Evolutionary conservation across 2,888 invertebrate genomes (phyloP).

Genomic region (Pheosia tremula): DNA sequence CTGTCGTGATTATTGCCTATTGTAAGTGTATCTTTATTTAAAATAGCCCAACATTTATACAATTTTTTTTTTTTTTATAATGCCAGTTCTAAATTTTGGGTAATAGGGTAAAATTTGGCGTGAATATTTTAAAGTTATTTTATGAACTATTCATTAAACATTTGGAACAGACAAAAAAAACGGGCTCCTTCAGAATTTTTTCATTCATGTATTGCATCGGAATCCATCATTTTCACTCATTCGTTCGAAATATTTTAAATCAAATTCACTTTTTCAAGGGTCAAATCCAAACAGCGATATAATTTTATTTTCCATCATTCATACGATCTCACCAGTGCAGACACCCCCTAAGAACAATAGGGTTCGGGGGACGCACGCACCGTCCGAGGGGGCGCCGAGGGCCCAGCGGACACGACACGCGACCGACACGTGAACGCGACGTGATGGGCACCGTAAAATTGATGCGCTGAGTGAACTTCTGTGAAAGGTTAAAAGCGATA

Average conservation of each 20-base stretch:
- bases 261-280: background rate
- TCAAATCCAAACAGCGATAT: conserved; percentile 30
- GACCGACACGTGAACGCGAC: conserved; percentile 64
- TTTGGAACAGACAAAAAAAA: no score
- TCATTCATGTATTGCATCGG: no score
- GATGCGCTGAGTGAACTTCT: conserved; percentile 55
- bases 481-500: conserved; percentile 28
- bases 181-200: no score
- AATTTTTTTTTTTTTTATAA: no score
- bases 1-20: no score
- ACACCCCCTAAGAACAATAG: conserved; percentile 41
- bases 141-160: no score
- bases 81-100: no score
- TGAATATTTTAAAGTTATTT: no score
- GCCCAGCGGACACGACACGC: conserved; percentile 58
- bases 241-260: background rate
- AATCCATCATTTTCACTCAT: background rate
- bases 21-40: no score
- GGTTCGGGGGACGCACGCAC: conserved; percentile 26
- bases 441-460: conserved; percentile 73
- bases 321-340: conserved; percentile 23
- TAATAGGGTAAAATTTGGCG: no score
- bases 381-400: conserved; percentile 35
- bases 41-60: no score
- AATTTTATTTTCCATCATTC: conserved; percentile 41